These are phyloP conservation scores for Hydrolagus colliei DNA, from an alignment of 2,797 vertebrate species.

Conservation along the genomic window DNA sequence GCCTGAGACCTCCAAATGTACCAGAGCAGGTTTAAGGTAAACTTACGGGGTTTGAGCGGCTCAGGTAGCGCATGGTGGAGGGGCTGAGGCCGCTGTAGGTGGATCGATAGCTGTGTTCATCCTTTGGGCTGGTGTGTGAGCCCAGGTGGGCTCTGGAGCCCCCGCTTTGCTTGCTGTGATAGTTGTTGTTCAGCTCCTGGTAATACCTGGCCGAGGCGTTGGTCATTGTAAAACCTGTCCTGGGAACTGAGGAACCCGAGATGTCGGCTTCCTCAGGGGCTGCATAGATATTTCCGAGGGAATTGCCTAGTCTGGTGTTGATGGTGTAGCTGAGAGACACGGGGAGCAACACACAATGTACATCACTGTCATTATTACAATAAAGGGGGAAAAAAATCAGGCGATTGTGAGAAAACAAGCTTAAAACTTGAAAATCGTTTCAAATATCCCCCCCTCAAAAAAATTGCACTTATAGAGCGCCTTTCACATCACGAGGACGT, in stretches of 20 bases:
- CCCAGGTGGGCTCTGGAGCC: conserved; percentile 41
- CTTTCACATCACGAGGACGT: too few relatives aligned
- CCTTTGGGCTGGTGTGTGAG: conserved; percentile 47
- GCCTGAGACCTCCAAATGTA: neutral
- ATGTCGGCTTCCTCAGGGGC: conserved; percentile 59
- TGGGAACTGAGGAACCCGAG: conserved; percentile 52
- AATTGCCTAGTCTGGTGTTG: conserved; percentile 82
- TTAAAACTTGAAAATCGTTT: neutral
- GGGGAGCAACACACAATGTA: conserved; percentile 34
- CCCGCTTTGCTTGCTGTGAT: conserved; percentile 49
- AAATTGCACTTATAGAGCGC: too few relatives aligned
- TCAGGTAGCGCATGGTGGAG: conserved; percentile 71
- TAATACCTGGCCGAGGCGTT: conserved; percentile 55
- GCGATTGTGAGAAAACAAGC: neutral
- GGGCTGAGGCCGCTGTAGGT: conserved; percentile 59
- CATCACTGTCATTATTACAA: neutral
- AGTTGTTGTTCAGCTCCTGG: conserved; percentile 83
- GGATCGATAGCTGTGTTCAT: conserved; percentile 55
- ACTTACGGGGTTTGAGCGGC: conserved; percentile 92
- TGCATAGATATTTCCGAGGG: conserved; percentile 78
- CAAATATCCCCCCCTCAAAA: neutral
- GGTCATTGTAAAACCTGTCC: conserved; percentile 52
- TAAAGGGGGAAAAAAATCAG: neutral
- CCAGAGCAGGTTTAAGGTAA: conserved; percentile 51
- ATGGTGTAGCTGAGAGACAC: conserved; percentile 65